Evolutionary conservation across 2,797 vertebrate species (phyloP).

Genomic region (Clarias platycephalus): DNA sequence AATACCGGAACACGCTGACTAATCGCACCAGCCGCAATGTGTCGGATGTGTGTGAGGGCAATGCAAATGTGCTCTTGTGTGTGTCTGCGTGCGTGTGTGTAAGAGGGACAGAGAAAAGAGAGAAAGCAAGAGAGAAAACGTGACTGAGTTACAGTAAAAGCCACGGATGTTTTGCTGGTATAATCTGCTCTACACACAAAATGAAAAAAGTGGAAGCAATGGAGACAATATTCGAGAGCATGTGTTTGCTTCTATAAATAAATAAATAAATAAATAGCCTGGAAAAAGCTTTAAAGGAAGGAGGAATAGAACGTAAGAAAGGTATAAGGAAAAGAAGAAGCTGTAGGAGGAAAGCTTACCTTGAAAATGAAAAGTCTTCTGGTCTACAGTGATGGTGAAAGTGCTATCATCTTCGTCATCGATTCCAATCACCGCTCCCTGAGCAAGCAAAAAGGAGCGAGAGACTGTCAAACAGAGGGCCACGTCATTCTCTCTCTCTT

Average conservation of each 20-base stretch:
- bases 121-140: slow-evolving; percentile 29
- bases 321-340: background rate
- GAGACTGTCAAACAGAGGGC: slow-evolving; percentile 78
- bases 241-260: slow-evolving; percentile 30
- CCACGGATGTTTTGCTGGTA: slow-evolving; percentile 45
- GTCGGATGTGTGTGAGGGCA: slow-evolving; percentile 25
- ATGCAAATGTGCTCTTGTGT: slow-evolving; percentile 37
- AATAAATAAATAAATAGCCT: slow-evolving; percentile 23
- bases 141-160: slow-evolving; percentile 54
- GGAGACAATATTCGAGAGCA: slow-evolving; percentile 31
- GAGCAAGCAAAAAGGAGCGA: slow-evolving; percentile 75
- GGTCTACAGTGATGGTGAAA: slow-evolving; percentile 99
- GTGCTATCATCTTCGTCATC: slow-evolving; percentile 99
- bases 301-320: slow-evolving; percentile 6
- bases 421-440: slow-evolving; percentile 99
- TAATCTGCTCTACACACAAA: slow-evolving; percentile 47
- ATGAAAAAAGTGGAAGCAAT: slow-evolving; percentile 9
- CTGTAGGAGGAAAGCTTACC: slow-evolving; percentile 79
- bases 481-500: slow-evolving; percentile 85
- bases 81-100: background rate
- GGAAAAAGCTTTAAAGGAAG: slow-evolving; percentile 23
- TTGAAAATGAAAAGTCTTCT: slow-evolving; percentile 99
- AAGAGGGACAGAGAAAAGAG: background rate
- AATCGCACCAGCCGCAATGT: slow-evolving; percentile 35
- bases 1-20: slow-evolving; percentile 30